Evolutionary conservation across 1,140 invertebrate genomes (phyloP).

Genomic region (Cotesia glomerata): DNA sequence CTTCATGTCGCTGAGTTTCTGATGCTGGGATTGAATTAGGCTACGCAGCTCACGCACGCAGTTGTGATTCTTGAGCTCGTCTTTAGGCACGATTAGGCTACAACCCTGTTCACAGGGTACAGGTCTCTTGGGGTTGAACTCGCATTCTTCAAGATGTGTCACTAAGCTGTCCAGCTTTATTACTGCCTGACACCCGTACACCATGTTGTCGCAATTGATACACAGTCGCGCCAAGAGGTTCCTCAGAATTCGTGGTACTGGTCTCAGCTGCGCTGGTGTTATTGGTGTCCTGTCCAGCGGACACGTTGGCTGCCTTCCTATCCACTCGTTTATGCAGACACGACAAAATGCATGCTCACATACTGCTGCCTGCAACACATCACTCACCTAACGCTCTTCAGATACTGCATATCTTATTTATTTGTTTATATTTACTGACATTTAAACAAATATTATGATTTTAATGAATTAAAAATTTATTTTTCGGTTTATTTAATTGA

Average conservation of each 20-base stretch:
- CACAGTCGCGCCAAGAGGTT: conserved; percentile 87
- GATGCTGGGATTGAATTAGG: conserved; percentile 84
- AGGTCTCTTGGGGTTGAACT: conserved; percentile 92
- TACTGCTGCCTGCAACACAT: conserved; percentile 79
- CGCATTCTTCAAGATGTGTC: conserved; percentile 88
- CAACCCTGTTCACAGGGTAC: conserved; percentile 92
- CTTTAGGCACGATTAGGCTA: conserved; percentile 91
- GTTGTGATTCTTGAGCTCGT: conserved; percentile 93
- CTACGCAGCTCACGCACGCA: conserved; percentile 87
- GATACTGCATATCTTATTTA: conserved; percentile 31
- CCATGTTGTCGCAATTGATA: conserved; percentile 89
- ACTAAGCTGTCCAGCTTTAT: conserved; percentile 86
- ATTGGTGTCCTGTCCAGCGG: conserved; percentile 90
- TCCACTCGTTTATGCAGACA: conserved; percentile 93
- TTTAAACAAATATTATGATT: neutral
- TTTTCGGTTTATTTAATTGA: too few species aligned
- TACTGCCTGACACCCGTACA: conserved; percentile 83
- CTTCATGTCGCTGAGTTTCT: conserved; percentile 84
- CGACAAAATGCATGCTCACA: conserved; percentile 97
- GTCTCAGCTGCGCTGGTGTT: conserved; percentile 83
- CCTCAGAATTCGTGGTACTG: conserved; percentile 89
- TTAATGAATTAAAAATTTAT: neutral
- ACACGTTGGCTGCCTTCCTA: conserved; percentile 89
- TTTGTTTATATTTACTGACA: conserved; percentile 3
- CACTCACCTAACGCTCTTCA: conserved; percentile 49